These are phyloP conservation scores for Anticlea derivata DNA, from an alignment of 2,888 invertebrate species.

Conservation along the genomic window DNA sequence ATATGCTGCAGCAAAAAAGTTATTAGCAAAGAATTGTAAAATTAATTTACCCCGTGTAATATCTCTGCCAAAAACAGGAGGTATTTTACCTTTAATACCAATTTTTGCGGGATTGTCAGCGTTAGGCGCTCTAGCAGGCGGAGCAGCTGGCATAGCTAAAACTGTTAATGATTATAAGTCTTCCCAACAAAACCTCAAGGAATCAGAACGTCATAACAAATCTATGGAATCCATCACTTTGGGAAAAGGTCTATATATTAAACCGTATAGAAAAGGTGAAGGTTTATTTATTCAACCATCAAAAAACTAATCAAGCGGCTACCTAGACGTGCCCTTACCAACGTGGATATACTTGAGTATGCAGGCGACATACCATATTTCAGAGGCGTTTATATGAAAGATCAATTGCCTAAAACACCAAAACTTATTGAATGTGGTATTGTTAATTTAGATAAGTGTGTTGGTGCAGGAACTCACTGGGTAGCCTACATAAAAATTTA, in stretches of 20 bases:
- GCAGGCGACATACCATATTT: slow-evolving; percentile 6
- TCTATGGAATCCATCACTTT: not conserved
- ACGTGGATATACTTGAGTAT: slow-evolving; percentile 3
- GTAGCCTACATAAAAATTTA: slow-evolving; percentile 11
- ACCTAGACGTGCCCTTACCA: not conserved
- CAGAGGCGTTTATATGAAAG: not conserved
- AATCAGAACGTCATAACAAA: slow-evolving; percentile 1
- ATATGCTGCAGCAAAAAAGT: not conserved
- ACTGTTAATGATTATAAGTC: slow-evolving; percentile 10
- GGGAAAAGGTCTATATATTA: slow-evolving; percentile 13
- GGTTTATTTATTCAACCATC: not conserved
- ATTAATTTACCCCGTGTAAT: not conserved
- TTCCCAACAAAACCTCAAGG: not conserved
- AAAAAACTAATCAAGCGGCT: slow-evolving; percentile 13
- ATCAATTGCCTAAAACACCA: not conserved
- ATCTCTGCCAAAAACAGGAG: no score
- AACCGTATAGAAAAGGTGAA: slow-evolving; percentile 10
- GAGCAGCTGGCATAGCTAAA: slow-evolving; percentile 5
- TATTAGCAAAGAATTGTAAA: not conserved
- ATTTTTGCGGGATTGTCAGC: no score
- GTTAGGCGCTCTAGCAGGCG: slow-evolving; percentile 3
- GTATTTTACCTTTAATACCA: no score
- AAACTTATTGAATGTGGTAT: slow-evolving; percentile 1
- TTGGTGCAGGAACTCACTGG: slow-evolving; percentile 12
- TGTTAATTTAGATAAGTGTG: slow-evolving; percentile 9